Evolutionary conservation across 2,113 vertebrate genomes (phyloP).

Genomic region (Polypterus senegalus): DNA sequence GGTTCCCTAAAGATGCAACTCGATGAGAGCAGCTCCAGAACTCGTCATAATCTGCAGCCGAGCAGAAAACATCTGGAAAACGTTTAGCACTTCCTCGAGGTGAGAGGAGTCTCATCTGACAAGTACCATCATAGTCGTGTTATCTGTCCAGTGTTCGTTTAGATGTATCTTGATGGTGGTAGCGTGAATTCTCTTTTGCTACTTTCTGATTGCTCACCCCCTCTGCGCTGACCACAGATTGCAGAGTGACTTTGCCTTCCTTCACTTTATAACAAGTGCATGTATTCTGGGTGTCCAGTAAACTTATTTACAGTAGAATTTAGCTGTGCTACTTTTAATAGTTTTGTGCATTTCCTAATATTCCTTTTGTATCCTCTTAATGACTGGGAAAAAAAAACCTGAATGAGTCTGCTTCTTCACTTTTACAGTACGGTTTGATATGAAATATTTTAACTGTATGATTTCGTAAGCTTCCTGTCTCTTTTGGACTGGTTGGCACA

Average conservation of each 20-base stretch:
- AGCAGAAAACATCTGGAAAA: too few species aligned
- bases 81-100: too few species aligned
- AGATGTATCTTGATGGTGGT: too few species aligned
- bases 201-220: too few species aligned
- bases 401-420: constrained; percentile 40
- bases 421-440: constrained; percentile 59
- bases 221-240: too few species aligned
- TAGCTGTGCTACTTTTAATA: constrained; percentile 58
- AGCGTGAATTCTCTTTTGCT: too few species aligned
- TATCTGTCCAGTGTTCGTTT: too few species aligned
- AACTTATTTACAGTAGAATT: constrained; percentile 53
- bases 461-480: constrained; percentile 56
- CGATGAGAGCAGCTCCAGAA: too few species aligned
- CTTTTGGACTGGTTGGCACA: constrained; percentile 38
- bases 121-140: too few species aligned
- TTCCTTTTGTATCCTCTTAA: constrained; percentile 53
- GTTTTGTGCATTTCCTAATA: constrained; percentile 51
- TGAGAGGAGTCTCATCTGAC: too few species aligned
- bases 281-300: constrained; percentile 60
- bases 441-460: constrained; percentile 54
- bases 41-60: too few species aligned
- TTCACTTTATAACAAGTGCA: constrained; percentile 52
- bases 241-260: constrained; percentile 16
- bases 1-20: too few species aligned
- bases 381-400: constrained; percentile 29